Conservation (phyloP, 2,113 vertebrate species). For the Rhinopithecus roxellana region DNA sequence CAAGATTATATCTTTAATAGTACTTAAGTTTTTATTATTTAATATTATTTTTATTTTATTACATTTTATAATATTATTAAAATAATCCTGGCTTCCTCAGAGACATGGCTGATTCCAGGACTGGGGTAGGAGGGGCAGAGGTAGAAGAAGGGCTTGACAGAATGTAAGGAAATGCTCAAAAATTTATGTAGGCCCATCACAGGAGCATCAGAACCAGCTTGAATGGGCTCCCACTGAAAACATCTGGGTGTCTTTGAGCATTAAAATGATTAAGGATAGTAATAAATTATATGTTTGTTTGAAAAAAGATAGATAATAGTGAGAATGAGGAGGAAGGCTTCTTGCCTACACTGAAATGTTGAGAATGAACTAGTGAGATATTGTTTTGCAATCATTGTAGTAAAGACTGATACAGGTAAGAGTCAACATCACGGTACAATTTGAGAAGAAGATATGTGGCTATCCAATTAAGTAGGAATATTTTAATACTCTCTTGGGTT, state of each 20-base stretch:
- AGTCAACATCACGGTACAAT: neutral
- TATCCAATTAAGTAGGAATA: neutral
- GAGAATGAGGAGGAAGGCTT: neutral
- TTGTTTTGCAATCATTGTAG: neutral
- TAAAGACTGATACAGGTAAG: neutral
- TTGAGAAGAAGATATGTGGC: neutral
- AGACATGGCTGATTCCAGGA: neutral
- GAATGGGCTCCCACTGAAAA: neutral
- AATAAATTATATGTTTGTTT: neutral
- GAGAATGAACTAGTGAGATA: neutral
- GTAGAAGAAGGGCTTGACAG: too few relatives aligned
- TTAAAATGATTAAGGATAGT: neutral
- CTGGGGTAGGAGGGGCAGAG: neutral
- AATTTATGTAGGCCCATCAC: neutral
- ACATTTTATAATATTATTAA: neutral
- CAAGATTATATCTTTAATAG: neutral
- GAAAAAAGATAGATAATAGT: neutral
- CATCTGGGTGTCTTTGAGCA: neutral
- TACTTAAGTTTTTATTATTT: neutral
- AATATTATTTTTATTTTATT: neutral
- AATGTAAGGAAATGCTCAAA: neutral
- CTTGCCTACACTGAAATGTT: neutral
- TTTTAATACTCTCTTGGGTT: neutral
- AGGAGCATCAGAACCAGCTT: neutral
- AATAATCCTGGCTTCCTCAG: neutral